These are phyloP conservation scores for Trypoxylus dichotomus DNA, from an alignment of 1,140 invertebrate species.

Conservation along the genomic window DNA sequence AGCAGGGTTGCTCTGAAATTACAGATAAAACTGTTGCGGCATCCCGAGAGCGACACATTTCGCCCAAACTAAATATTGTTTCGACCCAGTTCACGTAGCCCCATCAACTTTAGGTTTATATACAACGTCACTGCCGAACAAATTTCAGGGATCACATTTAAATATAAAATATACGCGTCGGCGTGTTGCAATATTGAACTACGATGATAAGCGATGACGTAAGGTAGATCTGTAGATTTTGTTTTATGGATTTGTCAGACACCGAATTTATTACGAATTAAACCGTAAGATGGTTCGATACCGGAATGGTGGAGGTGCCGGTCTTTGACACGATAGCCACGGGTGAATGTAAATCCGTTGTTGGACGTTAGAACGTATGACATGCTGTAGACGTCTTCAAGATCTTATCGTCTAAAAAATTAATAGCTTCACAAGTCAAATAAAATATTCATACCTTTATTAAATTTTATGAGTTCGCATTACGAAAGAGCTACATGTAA, in stretches of 20 bases:
- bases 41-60: neutral
- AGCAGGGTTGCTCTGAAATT: neutral
- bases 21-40: neutral
- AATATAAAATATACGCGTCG: neutral
- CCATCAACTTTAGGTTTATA: slow-evolving; percentile 8
- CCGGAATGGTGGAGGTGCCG: neutral
- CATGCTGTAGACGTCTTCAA: neutral
- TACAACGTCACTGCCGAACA: neutral
- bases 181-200: neutral
- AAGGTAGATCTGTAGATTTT: neutral
- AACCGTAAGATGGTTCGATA: neutral
- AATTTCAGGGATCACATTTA: neutral
- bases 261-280: slow-evolving; percentile 17
- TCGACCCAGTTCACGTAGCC: slow-evolving; percentile 19
- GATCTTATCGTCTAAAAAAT: neutral
- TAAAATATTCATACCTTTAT: slow-evolving; percentile 12
- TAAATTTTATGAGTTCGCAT: neutral
- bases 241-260: slow-evolving; percentile 4
- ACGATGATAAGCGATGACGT: neutral
- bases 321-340: neutral
- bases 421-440: slow-evolving; percentile 13
- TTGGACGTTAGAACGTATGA: neutral
- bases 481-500: neutral
- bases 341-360: neutral
- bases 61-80: slow-evolving; percentile 10